Base-by-base conservation (phyloP, 1,140 invertebrate genomes). In the Trichonephila inaurata region DNA sequence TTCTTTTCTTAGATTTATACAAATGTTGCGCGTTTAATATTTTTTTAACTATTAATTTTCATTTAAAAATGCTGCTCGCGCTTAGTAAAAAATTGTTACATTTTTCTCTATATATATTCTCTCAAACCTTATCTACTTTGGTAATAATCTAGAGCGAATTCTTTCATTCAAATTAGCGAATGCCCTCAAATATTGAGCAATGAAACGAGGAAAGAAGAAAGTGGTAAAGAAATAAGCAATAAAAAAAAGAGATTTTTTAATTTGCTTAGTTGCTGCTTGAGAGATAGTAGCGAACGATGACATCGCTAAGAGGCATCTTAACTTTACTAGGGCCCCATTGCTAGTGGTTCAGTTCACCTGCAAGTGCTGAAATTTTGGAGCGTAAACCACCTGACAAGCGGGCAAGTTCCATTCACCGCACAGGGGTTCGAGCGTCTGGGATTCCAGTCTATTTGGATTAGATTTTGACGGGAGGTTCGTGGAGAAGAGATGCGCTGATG, bases 341-440 rank as follows among this genome's bases (percentile, higher is more conserved):
- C 16, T 19, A 61, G n/a, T 61, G 66, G n/a, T 69, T 69, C n/a
- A 33, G 69, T 77, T 77, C 89, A 90, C 89, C 89, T 90, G 85
- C 85, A 81, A 28, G 89, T n/a, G 24, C 33, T 12, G 72, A 81
- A 77, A 90, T 90, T 77, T 90, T 69, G 28, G 69, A 77, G 77
- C 89, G 77, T 83, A 91, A 90, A 83, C 89, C 89, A 91, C 89
- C 89, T 91, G 89, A 91, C 89, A 91, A 83, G 72, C 18, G 58
- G 77, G n/a, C 44, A 28, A 64, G 87, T 91, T 91, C 89, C 89
- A 91, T 91, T 82, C 58, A 19, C n/a, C 18, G 60, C 44, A 44
- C 28, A 33, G 77, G 89, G 89, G 89, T 3, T 72, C 21, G 19
- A 28, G 24, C 40, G 87, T 87, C 87, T 58, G 51, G 44, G 87